These are phyloP conservation scores for Actenoides lindsayi DNA, from an alignment of 2,113 vertebrate species.

Conservation along the genomic window DNA sequence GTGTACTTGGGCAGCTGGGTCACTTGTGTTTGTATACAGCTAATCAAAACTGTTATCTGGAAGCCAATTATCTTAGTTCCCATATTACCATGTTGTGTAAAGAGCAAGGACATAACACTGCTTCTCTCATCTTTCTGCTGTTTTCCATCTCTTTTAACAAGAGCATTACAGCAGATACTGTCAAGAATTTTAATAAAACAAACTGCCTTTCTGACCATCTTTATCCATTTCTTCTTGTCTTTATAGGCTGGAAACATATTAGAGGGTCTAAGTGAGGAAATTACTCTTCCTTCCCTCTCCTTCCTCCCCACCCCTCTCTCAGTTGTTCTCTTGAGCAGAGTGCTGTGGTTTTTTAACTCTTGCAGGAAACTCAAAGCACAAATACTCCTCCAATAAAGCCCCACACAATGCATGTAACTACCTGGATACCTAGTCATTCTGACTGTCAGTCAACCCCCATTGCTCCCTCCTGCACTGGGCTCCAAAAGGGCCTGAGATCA, in stretches of 20 bases:
- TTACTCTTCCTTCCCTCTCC: not conserved
- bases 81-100: not conserved
- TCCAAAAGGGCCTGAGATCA: not conserved
- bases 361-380: not conserved
- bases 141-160: constrained; percentile 42
- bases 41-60: not conserved
- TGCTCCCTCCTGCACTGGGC: not conserved
- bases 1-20: not conserved
- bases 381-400: not conserved
- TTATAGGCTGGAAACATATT: not conserved
- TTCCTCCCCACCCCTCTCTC: not conserved
- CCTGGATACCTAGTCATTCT: not conserved
- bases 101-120: not conserved
- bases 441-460: not conserved
- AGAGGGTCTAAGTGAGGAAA: not conserved
- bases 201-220: not conserved
- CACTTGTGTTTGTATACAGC: not conserved
- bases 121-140: constrained; percentile 4
- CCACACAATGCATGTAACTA: not conserved
- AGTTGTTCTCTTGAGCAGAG: not conserved
- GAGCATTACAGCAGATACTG: constrained; percentile 6
- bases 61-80: not conserved
- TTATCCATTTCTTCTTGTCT: not conserved
- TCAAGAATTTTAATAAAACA: constrained; percentile 55
- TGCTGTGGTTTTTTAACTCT: not conserved